phyloP scores from a whole-genome alignment of 2,113 vertebrate genomes.

The Pachypanchax playfairii region DNA sequence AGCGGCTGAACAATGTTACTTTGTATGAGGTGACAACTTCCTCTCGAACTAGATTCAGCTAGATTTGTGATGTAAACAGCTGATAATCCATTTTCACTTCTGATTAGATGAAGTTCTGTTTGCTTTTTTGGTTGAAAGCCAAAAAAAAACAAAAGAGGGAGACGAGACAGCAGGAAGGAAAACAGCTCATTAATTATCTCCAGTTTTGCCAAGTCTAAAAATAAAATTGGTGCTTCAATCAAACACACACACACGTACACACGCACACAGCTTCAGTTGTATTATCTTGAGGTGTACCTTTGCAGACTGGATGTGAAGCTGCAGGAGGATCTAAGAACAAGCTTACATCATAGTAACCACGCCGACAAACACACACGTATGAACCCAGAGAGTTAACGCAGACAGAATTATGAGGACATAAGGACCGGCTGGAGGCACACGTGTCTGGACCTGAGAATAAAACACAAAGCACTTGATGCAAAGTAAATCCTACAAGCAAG shows the following conservation, averaged over 20 bases:
- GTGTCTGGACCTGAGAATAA: slow-evolving; percentile 65
- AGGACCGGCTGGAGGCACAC: slow-evolving; percentile 32
- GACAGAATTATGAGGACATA: slow-evolving; percentile 62
- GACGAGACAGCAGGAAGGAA: neutral
- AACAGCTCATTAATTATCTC: too few relatives aligned
- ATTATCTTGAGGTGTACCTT: too few relatives aligned
- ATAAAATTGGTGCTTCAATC: too few relatives aligned
- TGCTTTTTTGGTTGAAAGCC: neutral
- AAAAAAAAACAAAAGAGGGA: neutral
- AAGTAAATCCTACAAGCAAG: neutral
- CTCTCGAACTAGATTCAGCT: too few relatives aligned
- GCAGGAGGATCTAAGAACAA: slow-evolving; percentile 5
- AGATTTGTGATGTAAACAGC: too few relatives aligned
- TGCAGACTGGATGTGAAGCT: slow-evolving; percentile 45
- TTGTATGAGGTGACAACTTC: too few relatives aligned
- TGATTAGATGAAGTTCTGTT: neutral
- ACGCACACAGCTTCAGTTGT: too few relatives aligned
- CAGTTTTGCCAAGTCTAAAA: neutral
- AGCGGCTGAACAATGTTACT: too few relatives aligned
- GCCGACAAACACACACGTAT: slow-evolving; percentile 63
- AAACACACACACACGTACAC: too few relatives aligned
- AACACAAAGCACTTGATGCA: neutral
- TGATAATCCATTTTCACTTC: too few relatives aligned
- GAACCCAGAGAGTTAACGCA: slow-evolving; percentile 76
- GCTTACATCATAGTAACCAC: slow-evolving; percentile 70